These are phyloP conservation scores for Drosophila gaucha DNA, from an alignment of 2,888 invertebrate genomes.

Conservation along the genomic window DNA sequence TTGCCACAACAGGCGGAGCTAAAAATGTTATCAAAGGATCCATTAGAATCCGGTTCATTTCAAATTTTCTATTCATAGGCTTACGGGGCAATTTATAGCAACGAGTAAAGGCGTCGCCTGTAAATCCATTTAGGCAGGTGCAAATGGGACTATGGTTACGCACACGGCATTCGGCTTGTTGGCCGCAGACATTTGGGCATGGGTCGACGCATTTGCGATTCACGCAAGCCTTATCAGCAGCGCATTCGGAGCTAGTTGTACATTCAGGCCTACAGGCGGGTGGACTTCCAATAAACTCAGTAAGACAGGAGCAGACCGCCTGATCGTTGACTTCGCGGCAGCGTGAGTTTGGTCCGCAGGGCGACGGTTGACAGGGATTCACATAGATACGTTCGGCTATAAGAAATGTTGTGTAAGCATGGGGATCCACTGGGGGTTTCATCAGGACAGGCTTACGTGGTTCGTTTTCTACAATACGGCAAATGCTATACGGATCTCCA, in stretches of 20 bases:
- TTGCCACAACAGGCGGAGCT: conserved; percentile 70
- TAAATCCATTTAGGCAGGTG: conserved; percentile 88
- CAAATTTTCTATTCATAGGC: conserved; percentile 33
- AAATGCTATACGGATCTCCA: conserved; percentile 89
- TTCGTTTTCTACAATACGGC: conserved; percentile 85
- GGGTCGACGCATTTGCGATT: conserved; percentile 90
- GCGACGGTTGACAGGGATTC: conserved; percentile 91
- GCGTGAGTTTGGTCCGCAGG: conserved; percentile 93
- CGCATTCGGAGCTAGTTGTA: conserved; percentile 90
- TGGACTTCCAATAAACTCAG: conserved; percentile 87
- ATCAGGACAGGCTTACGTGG: conserved; percentile 84
- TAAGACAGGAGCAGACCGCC: conserved; percentile 90
- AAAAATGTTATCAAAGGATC: conserved; percentile 1
- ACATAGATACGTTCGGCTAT: conserved; percentile 85
- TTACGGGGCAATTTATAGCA: conserved; percentile 85
- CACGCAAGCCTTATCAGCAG: conserved; percentile 88
- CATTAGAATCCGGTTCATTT: conserved; percentile 1
- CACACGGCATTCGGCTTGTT: conserved; percentile 90
- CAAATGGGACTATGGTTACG: conserved; percentile 91
- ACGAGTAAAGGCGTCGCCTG: conserved; percentile 86
- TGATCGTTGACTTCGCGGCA: conserved; percentile 90
- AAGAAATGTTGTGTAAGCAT: conserved; percentile 28
- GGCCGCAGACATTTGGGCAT: conserved; percentile 90
- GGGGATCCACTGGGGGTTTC: not conserved
- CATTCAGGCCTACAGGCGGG: conserved; percentile 89